These are phyloP conservation scores for Drosophila oshimai DNA, from an alignment of 1,140 invertebrate genomes.

Conservation along the genomic window DNA sequence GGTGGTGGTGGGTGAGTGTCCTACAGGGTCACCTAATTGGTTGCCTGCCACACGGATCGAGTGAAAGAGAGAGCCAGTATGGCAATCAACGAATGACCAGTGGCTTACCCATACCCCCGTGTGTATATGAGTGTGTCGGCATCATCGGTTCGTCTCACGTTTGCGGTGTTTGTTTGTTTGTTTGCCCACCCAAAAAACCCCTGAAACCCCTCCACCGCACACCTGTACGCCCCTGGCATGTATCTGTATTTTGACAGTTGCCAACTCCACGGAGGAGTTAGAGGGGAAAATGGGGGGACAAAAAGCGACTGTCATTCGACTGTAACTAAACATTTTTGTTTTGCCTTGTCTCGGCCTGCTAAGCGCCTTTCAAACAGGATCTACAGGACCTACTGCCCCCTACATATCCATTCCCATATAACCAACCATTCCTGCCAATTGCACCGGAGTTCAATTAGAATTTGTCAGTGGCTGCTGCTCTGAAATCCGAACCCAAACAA, in stretches of 20 bases:
- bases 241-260: slow-evolving; percentile 58
- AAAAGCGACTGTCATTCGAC: slow-evolving; percentile 13
- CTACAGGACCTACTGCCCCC: neutral
- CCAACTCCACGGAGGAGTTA: neutral
- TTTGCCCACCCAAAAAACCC: neutral
- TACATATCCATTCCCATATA: neutral
- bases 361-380: slow-evolving; percentile 36
- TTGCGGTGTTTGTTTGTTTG: slow-evolving; percentile 58
- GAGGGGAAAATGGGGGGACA: neutral
- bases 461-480: slow-evolving; percentile 12
- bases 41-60: slow-evolving; percentile 42
- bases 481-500: neutral
- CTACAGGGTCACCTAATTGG: slow-evolving; percentile 67
- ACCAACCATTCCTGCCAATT: neutral
- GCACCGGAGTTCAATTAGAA: slow-evolving; percentile 37
- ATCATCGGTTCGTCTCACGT: slow-evolving; percentile 52
- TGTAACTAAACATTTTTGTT: slow-evolving; percentile 46
- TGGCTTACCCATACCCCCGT: slow-evolving; percentile 59
- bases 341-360: slow-evolving; percentile 35
- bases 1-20: neutral
- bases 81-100: slow-evolving; percentile 76
- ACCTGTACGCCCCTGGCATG: slow-evolving; percentile 11
- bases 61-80: slow-evolving; percentile 36
- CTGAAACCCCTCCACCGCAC: neutral
- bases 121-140: slow-evolving; percentile 13